A percentile compares a stretch with the other conserved stretches of the same genome.
Evolutionary conservation across 2,888 invertebrate genomes (phyloP).

Genomic region (Tethea ocularis): DNA sequence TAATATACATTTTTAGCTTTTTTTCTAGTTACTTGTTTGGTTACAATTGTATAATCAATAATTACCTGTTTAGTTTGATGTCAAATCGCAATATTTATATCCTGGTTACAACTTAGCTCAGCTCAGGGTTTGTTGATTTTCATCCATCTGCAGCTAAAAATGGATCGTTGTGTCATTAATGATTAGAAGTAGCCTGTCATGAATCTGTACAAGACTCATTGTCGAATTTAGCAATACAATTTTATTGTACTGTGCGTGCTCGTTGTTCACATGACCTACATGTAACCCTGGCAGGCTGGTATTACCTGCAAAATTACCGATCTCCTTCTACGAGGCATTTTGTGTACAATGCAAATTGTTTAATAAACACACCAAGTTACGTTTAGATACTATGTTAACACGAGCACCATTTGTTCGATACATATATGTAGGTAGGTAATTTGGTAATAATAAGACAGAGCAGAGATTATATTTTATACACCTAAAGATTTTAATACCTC

Average conservation of each 20-base stretch:
- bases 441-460: too few relatives aligned
- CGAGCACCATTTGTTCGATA: too few relatives aligned
- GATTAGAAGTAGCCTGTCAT: not conserved
- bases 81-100: too few relatives aligned
- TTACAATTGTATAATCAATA: too few relatives aligned
- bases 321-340: not conserved
- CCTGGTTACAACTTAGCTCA: not conserved
- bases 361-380: not conserved
- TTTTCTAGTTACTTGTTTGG: too few relatives aligned
- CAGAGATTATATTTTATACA: too few relatives aligned
- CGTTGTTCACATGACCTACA: conserved; percentile 3
- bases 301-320: not conserved
- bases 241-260: not conserved
- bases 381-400: too few relatives aligned
- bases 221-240: conserved; percentile 1
- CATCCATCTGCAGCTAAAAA: not conserved
- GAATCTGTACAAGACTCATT: not conserved
- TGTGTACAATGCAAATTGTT: not conserved
- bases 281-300: conserved; percentile 2
- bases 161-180: not conserved
- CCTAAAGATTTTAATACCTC: too few relatives aligned
- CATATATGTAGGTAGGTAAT: too few relatives aligned
- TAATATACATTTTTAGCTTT: too few relatives aligned
- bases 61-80: too few relatives aligned
- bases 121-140: not conserved